A percentile compares a stretch with the other conserved stretches of the same genome.
Conservation (phyloP, 2,113 vertebrate species). For the Menura novaehollandiae region DNA sequence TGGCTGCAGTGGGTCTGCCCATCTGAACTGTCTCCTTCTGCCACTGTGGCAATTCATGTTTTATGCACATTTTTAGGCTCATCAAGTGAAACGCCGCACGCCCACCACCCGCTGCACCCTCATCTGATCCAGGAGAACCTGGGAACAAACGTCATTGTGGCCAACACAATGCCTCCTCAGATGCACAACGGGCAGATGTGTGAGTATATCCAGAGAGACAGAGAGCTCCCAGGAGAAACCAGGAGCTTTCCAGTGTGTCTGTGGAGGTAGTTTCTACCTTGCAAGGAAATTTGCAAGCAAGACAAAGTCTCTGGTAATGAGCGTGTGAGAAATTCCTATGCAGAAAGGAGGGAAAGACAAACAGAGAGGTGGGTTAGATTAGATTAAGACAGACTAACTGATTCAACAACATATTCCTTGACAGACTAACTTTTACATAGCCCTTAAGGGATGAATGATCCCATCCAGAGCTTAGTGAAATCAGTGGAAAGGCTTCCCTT, state of each 20-base stretch:
- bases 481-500: background rate
- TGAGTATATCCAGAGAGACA: constrained; percentile 71
- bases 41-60: background rate
- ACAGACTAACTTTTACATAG: background rate
- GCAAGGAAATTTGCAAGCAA: background rate
- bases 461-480: background rate
- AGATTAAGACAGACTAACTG: constrained; percentile 24
- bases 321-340: constrained; percentile 24
- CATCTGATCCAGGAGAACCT: constrained; percentile 97
- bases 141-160: constrained; percentile 92
- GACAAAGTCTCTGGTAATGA: background rate
- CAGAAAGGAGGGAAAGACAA: constrained; percentile 35
- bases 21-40: background rate
- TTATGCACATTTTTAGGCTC: constrained; percentile 73
- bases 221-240: background rate
- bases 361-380: background rate
- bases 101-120: constrained; percentile 93
- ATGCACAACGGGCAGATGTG: constrained; percentile 98
- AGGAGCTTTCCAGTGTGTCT: background rate
- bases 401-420: background rate
- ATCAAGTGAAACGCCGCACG: constrained; percentile 86
- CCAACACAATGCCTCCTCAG: constrained; percentile 86
- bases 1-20: background rate
- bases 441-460: background rate
- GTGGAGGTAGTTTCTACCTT: background rate